Base-by-base conservation (phyloP, 2,888 invertebrate genomes). In the Thera obeliscata region DNA sequence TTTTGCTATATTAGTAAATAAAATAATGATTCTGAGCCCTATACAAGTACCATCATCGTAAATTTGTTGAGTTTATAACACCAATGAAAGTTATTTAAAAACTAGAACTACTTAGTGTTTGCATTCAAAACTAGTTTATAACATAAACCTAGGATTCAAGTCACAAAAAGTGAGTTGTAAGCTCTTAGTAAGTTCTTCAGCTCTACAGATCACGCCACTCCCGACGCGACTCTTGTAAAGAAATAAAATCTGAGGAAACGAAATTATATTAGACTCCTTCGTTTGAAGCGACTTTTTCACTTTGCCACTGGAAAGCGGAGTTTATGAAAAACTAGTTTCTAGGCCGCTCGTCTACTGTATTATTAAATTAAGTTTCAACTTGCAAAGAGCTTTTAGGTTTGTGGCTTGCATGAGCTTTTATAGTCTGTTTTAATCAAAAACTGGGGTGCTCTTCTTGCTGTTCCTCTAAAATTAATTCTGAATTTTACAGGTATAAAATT, bases 181-280 rank as follows among this genome's bases (percentile, higher is more conserved):
- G n/a, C 50, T 55, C 59, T 56, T 55, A 22, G 65, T 69, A 61
- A 68, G 73, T 74, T 74, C 67, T 11, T 63, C 62, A 59, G 70
- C 76, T 72, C 72, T 69, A 70, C 64, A 61, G 59, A 74, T 60
- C 66, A 65, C 58, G 9, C 43, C 8, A 61, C 64, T 64, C 62
- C 63, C 63, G 52, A 67, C 68, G 58, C 67, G 62, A 64, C 66
- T 61, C 73, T 72, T 77, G 71, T 70, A 78, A 75, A 70, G 73
- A 76, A 78, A 81, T 74, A 69, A 73, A 79, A 78, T 43, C n/a
- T 12, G 9, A 8, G 73, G 61, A 72, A 75, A 81, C 74, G 71
- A 76, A 78, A 77, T 73, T 65, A 76, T 76, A 77, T 78, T 78
- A 78, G 77, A 75, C 70, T 75, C 48, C 70, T 66, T 72, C 70